Evolutionary conservation across 2,888 invertebrate species (phyloP), one percentile per base, ranked within the genome.

Genomic region (Biston betularia): DNA sequence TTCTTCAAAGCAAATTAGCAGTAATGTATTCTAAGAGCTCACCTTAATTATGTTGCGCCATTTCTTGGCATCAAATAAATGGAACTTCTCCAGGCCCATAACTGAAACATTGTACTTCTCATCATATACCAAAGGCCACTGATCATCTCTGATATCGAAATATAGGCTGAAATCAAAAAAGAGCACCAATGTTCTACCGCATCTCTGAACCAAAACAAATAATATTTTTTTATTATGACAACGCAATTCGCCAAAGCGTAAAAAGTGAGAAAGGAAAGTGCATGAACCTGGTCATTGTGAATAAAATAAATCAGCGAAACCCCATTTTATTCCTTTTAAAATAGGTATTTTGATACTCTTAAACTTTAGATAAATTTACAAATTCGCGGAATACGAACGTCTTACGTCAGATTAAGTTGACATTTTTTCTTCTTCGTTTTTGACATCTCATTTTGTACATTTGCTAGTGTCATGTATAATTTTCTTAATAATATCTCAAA

Each of bases 41-140:
- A 64, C 96, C 92, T 95, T 90, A 76, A 96, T 95, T 73, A 98
- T 95, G 81, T 96, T 95, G 69, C 96, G 96, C 96, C 98, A 98
- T 93, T 98, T 98, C 72, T 95, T 95, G 0, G 98, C 95, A 94
- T 98, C 98, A 85, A 98, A 98, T 0, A 98, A 96, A 90, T 98
- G 98, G 11, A 97, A 92, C 84, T 96, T 97, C 85, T 98, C 97
- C 66, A 98, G 89, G 11, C 98, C 97, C 80, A 95, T 91, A 85
- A 98, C 97, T 40, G 95, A 95, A 42, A 98, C 97, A 84, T 97
- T 97, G 86, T 98, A 98, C 63, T 95, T 95, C 14, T 95, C 90
- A 70, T 96, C 94, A 83, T 97, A 98, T 2, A 98, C 95, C 65
- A 98, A 95, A 0, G 98, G 98, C 95, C 96, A 95, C 85, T 97